phyloP scores from a whole-genome alignment of 1,140 invertebrate genomes.

The Aphis gossypii region DNA sequence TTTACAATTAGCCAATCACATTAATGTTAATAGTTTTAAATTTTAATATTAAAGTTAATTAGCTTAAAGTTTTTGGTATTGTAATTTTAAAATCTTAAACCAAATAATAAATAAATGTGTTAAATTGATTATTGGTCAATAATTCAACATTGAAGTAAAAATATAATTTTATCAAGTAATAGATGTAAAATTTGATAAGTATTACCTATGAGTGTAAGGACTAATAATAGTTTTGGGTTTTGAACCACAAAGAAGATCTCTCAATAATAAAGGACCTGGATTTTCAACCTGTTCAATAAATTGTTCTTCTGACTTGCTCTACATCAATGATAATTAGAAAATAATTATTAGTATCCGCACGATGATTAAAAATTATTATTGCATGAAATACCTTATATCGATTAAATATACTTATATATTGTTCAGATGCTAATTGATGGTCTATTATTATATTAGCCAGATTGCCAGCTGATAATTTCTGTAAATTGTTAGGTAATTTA shows the following conservation, averaged over 20 bases:
- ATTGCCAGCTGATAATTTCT: not conserved
- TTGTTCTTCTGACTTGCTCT: not conserved
- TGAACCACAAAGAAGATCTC: constrained; percentile 46
- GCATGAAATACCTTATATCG: constrained; percentile 27
- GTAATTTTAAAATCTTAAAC: not conserved
- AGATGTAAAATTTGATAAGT: not conserved
- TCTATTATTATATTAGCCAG: too few species aligned
- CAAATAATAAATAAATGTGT: not conserved
- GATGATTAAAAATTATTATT: not conserved
- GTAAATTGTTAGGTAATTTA: not conserved
- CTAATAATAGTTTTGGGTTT: constrained; percentile 55
- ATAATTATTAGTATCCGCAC: not conserved
- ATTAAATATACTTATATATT: constrained; percentile 51
- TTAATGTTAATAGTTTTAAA: not conserved
- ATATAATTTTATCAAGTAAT: not conserved
- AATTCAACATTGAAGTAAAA: not conserved
- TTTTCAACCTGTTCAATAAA: constrained; percentile 45
- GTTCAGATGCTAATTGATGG: not conserved
- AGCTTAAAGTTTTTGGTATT: not conserved
- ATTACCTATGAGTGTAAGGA: constrained; percentile 51
- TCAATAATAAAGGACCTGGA: constrained; percentile 37
- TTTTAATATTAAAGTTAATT: not conserved
- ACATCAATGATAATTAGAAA: not conserved
- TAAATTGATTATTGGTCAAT: not conserved
- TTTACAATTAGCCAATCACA: not conserved